Conservation (phyloP, 2,888 invertebrate genomes). For the Leptinotarsa tumamoca region DNA sequence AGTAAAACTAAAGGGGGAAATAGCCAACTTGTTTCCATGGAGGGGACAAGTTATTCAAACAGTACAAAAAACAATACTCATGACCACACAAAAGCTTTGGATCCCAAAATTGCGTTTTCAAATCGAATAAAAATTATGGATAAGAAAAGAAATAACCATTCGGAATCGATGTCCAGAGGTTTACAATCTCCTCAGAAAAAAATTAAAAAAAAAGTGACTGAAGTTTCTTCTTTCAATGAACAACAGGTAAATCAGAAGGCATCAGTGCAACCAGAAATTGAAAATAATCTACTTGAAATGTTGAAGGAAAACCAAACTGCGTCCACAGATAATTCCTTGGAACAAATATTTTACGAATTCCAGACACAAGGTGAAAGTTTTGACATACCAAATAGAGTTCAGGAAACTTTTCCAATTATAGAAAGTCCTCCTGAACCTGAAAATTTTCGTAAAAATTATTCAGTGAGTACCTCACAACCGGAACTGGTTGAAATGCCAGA, state of each 20-base stretch:
- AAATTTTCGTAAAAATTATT: neutral
- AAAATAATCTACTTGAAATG: neutral
- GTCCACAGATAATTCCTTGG: neutral
- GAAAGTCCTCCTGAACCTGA: conserved; percentile 6
- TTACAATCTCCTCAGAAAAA: neutral
- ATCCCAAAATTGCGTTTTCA: neutral
- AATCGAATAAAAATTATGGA: neutral
- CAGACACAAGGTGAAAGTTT: neutral
- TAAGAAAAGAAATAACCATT: neutral
- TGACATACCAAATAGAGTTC: neutral
- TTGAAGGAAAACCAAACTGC: neutral
- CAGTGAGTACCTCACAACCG: neutral
- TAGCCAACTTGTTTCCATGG: neutral
- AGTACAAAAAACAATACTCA: neutral
- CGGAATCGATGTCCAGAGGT: neutral
- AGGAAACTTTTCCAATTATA: conserved; percentile 7
- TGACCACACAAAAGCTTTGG: neutral
- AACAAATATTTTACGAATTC: conserved; percentile 3
- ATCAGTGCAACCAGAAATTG: neutral
- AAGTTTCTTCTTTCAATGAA: neutral
- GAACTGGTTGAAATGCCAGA: neutral
- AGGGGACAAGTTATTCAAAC: neutral
- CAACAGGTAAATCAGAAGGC: neutral
- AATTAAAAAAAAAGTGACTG: neutral
- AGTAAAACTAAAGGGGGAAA: neutral